phyloP scores from a whole-genome alignment of 2,113 vertebrate species.

The Cichladusa arquata region DNA sequence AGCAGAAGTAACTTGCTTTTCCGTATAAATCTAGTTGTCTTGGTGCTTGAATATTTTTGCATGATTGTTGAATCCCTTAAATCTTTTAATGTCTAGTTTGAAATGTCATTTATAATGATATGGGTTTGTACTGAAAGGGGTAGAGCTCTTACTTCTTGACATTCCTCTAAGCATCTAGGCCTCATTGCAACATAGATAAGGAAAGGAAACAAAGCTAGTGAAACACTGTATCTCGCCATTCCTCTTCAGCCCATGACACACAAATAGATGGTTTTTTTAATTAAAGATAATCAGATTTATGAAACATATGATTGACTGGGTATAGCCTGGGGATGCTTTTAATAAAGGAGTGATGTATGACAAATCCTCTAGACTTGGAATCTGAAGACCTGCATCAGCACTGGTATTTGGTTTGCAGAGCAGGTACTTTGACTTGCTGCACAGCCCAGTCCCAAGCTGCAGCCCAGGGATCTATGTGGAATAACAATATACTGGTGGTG shows the following conservation, averaged over 20 bases:
- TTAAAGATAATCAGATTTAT: neutral
- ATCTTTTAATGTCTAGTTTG: neutral
- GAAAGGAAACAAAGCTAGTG: neutral
- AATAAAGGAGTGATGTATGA: neutral
- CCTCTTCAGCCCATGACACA: neutral
- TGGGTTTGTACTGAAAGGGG: neutral
- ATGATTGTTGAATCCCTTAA: neutral
- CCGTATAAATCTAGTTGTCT: neutral
- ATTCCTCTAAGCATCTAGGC: neutral
- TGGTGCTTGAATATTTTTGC: neutral
- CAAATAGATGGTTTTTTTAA: neutral
- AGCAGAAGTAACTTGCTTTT: neutral
- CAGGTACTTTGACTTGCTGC: neutral
- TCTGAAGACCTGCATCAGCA: neutral
- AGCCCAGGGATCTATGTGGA: neutral
- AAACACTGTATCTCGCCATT: neutral
- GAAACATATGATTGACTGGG: neutral
- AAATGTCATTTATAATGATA: neutral
- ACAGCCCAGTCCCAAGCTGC: neutral
- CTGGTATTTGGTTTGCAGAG: neutral
- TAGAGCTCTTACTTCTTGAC: neutral
- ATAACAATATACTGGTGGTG: neutral
- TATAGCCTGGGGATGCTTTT: neutral
- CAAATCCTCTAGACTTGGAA: neutral
- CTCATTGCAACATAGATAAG: neutral